Evolutionary conservation across 2,888 invertebrate species (phyloP).

Genomic region (Oxystoma pomonae): DNA sequence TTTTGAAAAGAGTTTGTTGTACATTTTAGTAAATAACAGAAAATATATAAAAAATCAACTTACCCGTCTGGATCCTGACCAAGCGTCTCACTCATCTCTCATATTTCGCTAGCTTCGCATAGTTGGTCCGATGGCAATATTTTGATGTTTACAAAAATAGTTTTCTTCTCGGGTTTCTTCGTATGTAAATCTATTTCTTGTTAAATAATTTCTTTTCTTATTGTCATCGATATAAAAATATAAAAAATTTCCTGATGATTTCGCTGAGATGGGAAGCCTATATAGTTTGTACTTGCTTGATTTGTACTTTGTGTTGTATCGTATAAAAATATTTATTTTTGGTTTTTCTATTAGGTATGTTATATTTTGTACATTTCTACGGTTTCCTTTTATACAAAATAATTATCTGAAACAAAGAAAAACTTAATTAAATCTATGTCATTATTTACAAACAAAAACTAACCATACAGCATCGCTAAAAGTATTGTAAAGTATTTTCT

Average conservation of each 20-base stretch:
- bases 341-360: slow-evolving; percentile 30
- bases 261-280: slow-evolving; percentile 40
- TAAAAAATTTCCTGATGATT: slow-evolving; percentile 37
- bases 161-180: background rate
- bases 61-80: slow-evolving; percentile 50
- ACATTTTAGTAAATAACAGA: too few relatives aligned
- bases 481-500: too few relatives aligned
- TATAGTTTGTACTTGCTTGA: slow-evolving; percentile 27
- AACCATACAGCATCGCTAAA: too few relatives aligned
- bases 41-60: too few relatives aligned
- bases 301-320: slow-evolving; percentile 45
- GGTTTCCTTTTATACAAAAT: slow-evolving; percentile 33
- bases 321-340: slow-evolving; percentile 44
- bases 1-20: too few relatives aligned
- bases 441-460: too few relatives aligned
- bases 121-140: background rate
- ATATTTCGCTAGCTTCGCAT: slow-evolving; percentile 25
- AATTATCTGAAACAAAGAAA: slow-evolving; percentile 39
- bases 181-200: background rate
- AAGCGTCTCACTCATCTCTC: slow-evolving; percentile 49
- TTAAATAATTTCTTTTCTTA: background rate
- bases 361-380: slow-evolving; percentile 19
- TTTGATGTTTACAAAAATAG: background rate
- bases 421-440: too few relatives aligned
- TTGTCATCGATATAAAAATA: background rate